phyloP scores from a whole-genome alignment of 2,113 vertebrate genomes.

The Anser cygnoides region DNA sequence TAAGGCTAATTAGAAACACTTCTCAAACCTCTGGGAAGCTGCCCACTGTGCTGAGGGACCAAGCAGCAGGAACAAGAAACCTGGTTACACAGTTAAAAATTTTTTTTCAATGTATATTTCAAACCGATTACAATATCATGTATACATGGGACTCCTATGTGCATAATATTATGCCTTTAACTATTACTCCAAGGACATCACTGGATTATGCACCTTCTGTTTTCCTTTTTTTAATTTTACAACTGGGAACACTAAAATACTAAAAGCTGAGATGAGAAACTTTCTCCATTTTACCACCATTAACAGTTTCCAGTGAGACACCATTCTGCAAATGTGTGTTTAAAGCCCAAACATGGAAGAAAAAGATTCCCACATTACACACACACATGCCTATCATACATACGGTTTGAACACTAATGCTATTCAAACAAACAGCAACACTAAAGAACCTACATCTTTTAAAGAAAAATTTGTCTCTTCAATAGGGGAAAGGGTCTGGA shows the following conservation, averaged over 20 bases:
- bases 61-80: constrained; percentile 29
- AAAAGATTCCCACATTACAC: not conserved
- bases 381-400: not conserved
- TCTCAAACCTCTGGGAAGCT: constrained; percentile 47
- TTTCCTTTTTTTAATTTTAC: constrained; percentile 70
- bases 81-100: not conserved
- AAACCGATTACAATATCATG: constrained; percentile 45
- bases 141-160: constrained; percentile 40
- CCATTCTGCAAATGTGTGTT: constrained; percentile 29
- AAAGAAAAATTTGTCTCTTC: not conserved
- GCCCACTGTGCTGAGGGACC: constrained; percentile 59
- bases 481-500: not conserved
- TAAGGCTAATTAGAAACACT: constrained; percentile 62
- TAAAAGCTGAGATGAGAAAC: constrained; percentile 69
- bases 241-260: constrained; percentile 70
- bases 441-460: not conserved
- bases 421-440: not conserved
- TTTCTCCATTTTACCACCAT: constrained; percentile 45
- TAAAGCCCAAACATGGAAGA: not conserved
- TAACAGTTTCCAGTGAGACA: constrained; percentile 53
- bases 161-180: constrained; percentile 65
- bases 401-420: not conserved
- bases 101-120: constrained; percentile 51
- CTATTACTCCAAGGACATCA: constrained; percentile 64
- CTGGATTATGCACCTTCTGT: constrained; percentile 68